phyloP scores from a whole-genome alignment of 2,797 vertebrate genomes.

The Nannoperca obscura region DNA sequence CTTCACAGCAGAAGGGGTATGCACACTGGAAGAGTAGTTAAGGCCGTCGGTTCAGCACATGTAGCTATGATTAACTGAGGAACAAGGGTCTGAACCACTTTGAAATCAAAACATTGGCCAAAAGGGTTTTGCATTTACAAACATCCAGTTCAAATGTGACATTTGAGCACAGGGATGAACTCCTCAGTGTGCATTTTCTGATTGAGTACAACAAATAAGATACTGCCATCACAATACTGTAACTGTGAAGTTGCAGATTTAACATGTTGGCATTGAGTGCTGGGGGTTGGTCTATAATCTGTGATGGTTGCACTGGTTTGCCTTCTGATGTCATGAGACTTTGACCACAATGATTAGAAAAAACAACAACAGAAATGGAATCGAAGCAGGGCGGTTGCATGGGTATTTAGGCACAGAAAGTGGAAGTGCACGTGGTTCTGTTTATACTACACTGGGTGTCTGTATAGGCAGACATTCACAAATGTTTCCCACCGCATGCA shows the following conservation, averaged over 20 bases:
- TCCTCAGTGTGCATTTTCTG: neutral
- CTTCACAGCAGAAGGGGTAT: too few relatives aligned
- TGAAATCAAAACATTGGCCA: neutral
- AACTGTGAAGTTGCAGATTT: neutral
- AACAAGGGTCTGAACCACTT: neutral
- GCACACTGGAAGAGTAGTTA: neutral
- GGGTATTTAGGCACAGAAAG: neutral
- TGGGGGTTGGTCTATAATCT: neutral
- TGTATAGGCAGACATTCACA: neutral
- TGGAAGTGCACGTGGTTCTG: too few relatives aligned
- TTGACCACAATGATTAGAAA: neutral
- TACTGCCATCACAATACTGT: neutral
- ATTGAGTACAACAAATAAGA: neutral
- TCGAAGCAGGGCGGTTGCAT: neutral
- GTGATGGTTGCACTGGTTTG: neutral
- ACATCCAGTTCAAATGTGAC: neutral
- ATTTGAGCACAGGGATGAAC: neutral
- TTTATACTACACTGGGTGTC: neutral
- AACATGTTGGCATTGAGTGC: neutral
- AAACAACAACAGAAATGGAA: neutral
- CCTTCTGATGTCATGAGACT: neutral
- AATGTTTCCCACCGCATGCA: neutral
- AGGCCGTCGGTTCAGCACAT: neutral
- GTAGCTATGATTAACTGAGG: neutral
- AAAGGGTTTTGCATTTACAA: neutral